Percentiles rank a stretch among this genome's conserved stretches.
Conservation (phyloP, 2,888 invertebrate species). For the Acrobasis consociella region DNA sequence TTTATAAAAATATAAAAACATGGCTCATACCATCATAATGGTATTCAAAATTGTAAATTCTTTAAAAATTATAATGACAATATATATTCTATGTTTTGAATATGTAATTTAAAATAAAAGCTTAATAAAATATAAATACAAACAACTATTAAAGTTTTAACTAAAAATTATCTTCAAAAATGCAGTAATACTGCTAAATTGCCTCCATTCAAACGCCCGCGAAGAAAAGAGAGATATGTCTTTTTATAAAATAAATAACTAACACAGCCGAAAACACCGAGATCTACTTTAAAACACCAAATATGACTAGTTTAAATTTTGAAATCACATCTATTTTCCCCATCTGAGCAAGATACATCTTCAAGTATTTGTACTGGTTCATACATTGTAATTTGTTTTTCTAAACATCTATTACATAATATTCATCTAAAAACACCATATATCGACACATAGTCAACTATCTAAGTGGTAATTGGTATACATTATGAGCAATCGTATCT, state of each 20-base stretch:
- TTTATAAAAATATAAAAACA: constrained; percentile 13
- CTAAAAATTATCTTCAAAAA: background rate
- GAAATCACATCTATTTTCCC: constrained; percentile 5
- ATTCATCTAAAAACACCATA: constrained; percentile 32
- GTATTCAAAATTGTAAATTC: background rate
- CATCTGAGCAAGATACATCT: constrained; percentile 12
- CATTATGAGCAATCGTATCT: constrained; percentile 46
- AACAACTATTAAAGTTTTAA: background rate
- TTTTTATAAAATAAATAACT: constrained; percentile 47
- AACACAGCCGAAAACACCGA: constrained; percentile 74
- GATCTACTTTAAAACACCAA: constrained; percentile 58
- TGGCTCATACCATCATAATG: too few relatives aligned
- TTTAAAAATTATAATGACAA: background rate
- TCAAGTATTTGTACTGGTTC: constrained; percentile 27
- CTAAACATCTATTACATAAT: constrained; percentile 44
- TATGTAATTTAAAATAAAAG: background rate
- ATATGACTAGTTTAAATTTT: constrained; percentile 31
- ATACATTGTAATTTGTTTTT: constrained; percentile 21
- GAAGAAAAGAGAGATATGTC: constrained; percentile 31
- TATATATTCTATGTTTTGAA: background rate
- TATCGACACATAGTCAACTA: constrained; percentile 27
- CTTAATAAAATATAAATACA: background rate
- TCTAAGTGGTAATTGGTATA: constrained; percentile 35
- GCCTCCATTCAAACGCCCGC: constrained; percentile 23
- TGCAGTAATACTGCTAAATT: constrained; percentile 33